Evolutionary conservation across 2,888 invertebrate species (phyloP).

Genomic region (Stenoptilia bipunctidactyla): DNA sequence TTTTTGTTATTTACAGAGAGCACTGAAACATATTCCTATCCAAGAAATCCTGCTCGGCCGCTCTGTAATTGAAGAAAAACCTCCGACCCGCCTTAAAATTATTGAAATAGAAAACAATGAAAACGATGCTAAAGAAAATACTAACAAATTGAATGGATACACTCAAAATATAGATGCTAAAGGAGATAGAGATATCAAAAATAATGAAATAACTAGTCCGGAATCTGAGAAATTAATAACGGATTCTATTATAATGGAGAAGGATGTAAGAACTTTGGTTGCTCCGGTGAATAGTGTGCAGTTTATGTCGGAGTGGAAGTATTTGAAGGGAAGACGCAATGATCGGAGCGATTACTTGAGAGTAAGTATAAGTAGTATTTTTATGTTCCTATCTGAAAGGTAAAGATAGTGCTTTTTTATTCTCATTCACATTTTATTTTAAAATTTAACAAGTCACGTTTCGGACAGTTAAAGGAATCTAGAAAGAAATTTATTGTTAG

Average conservation of each 20-base stretch:
- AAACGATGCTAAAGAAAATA: conserved; percentile 35
- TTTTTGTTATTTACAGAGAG: conserved; percentile 48
- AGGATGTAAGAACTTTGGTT: conserved; percentile 23
- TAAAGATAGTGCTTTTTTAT: too few relatives aligned
- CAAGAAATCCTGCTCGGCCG: conserved; percentile 49
- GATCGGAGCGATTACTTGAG: conserved; percentile 73
- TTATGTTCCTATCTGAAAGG: too few relatives aligned
- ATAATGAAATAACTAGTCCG: conserved; percentile 13
- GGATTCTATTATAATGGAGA: conserved; percentile 25
- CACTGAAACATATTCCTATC: conserved; percentile 65
- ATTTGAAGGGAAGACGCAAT: conserved; percentile 52
- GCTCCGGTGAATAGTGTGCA: conserved; percentile 75
- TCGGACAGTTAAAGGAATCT: too few relatives aligned
- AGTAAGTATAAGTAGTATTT: too few relatives aligned
- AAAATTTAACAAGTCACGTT: too few relatives aligned
- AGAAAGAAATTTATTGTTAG: too few relatives aligned
- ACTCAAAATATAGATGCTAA: background rate
- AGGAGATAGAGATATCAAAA: background rate
- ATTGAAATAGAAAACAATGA: conserved; percentile 32
- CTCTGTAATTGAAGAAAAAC: conserved; percentile 26
- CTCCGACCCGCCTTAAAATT: conserved; percentile 35
- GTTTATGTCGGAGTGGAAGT: conserved; percentile 75
- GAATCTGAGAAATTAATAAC: conserved; percentile 34
- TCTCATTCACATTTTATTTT: too few relatives aligned
- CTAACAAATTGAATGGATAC: conserved; percentile 8